Conservation (phyloP, 2,113 vertebrate species). For the Toxotes chatareus region DNA sequence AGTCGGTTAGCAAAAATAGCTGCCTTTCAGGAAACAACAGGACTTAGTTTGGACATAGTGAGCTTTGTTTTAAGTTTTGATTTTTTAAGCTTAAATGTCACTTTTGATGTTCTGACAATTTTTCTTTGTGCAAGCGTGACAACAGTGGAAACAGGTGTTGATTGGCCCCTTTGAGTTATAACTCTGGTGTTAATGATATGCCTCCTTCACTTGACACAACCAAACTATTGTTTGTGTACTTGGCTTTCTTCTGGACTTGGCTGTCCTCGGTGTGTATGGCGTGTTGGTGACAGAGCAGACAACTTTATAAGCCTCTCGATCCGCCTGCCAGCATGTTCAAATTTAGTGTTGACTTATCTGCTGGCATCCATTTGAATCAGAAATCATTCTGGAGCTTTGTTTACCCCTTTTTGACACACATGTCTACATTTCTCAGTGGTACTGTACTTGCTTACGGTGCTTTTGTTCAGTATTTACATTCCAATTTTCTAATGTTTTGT, state of each 20-base stretch:
- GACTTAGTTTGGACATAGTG: background rate
- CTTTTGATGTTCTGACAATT: slow-evolving; percentile 42
- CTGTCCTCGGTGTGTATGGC: background rate
- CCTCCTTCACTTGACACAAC: slow-evolving; percentile 49
- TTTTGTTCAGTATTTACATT: background rate
- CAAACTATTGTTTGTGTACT: slow-evolving; percentile 55
- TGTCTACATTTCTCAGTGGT: too few relatives aligned
- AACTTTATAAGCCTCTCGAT: background rate
- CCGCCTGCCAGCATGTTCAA: background rate
- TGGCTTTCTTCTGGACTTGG: slow-evolving; percentile 42
- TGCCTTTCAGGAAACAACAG: slow-evolving; percentile 23
- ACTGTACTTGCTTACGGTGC: background rate
- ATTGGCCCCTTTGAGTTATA: slow-evolving; percentile 60
- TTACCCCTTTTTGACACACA: too few relatives aligned
- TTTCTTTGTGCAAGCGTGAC: slow-evolving; percentile 18
- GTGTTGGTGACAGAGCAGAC: background rate
- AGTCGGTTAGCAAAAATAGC: slow-evolving; percentile 22
- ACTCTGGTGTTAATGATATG: slow-evolving; percentile 67
- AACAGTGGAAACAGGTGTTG: slow-evolving; percentile 67
- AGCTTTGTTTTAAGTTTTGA: slow-evolving; percentile 29
- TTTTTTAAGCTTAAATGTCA: slow-evolving; percentile 42
- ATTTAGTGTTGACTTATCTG: background rate
- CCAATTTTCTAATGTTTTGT: too few relatives aligned
- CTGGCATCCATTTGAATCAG: background rate
- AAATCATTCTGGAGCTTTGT: too few relatives aligned